Base-by-base conservation (phyloP, 1,140 invertebrate genomes). In the Mizuhopecten yessoensis region DNA sequence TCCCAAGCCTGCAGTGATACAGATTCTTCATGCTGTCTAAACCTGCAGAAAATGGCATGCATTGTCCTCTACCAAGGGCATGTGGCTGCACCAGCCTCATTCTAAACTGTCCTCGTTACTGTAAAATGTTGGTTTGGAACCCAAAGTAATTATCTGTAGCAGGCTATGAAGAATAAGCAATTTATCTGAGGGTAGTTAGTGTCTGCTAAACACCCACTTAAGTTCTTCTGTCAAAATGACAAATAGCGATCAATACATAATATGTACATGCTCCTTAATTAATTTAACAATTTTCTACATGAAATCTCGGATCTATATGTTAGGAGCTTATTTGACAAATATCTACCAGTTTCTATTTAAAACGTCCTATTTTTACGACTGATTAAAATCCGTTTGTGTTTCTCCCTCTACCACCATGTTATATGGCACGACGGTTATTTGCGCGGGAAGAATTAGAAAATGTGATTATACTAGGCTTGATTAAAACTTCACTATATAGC, bases 151-250 rank as follows among this genome's bases (percentile, higher is more conserved):
- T 75, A 75, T 75, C 57, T 75, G 57, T 75, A 75, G 57, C 57
- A 29, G 57, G 57, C 23, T 75, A 75, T 29, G 57, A 75, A n/a
- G n/a, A 75, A n/a, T 75, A 75, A 75, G 57, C 57, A 75, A 75
- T 75, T 75, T 75, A 75, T 75, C 57, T 75, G n/a, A n/a, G 23
- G 29, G n/a, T 75, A 75, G 23, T 75, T 75, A 75, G 57, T 75
- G 57, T 75, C 57, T 75, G n/a, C 57, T 75, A 75, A 75, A n/a
- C 23, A 29, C 57, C 57, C n/a, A 75, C 57, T 75, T 75, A 75
- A 75, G 57, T 75, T 75, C 57, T 75, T 75, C 57, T 75, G 57
- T 75, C 57, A 75, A 75, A 75, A n/a, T 75, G 57, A 75, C 57
- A 75, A 75, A 75, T 75, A 75, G n/a, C 57, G 29, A 75, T 75